Evolutionary conservation across 2,797 vertebrate species (phyloP), one percentile per base, ranked within the genome.

Genomic region (Pangasius larnaudii): DNA sequence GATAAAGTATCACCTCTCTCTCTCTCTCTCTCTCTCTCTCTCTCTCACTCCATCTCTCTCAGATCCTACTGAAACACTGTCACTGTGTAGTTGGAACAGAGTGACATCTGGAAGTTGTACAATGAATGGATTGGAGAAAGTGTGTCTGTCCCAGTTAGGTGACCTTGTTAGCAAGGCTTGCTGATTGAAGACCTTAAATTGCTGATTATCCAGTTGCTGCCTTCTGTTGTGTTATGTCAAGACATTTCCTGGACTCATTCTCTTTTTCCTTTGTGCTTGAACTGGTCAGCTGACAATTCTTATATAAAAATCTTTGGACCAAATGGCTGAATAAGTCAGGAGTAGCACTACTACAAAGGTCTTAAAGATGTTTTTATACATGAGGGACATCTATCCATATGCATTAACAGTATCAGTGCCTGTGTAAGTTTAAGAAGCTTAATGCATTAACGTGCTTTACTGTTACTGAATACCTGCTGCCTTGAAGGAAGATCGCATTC

Each of bases 401-500:
- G 36, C 58, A 75, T 86, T 74, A 22, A 33, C 24, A 74, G 33
- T 63, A 74, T 61, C 42, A n/a, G n/a, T 71, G 46, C 67, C 39
- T 86, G 42, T 56, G 78, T 83, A 69, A 46, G 85, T 90, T 63
- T 63, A 58, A 85, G 88, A 79, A 80, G 83, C 69, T 89, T 84
- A 90, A 81, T 86, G 65, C 86, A 85, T 53, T 67, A 86, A 86
- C 30, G 10, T 46, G 71, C 84, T 84, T 72, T 49, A 51, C 42
- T 39, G 86, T 65, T 85, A 88, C 49, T 81, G 75, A 91, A 89
- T 89, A 59, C 69, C 72, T 85, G 65, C 61, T 84, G 83, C 80
- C 63, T 69, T 84, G 49, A 42, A 46, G 72, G 81, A 74, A 90
- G 84, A 89, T 88, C 84, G 88, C 89, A 88, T 92, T 91, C 77